Conservation (phyloP, 2,113 vertebrate genomes). For the Prionailurus viverrinus region DNA sequence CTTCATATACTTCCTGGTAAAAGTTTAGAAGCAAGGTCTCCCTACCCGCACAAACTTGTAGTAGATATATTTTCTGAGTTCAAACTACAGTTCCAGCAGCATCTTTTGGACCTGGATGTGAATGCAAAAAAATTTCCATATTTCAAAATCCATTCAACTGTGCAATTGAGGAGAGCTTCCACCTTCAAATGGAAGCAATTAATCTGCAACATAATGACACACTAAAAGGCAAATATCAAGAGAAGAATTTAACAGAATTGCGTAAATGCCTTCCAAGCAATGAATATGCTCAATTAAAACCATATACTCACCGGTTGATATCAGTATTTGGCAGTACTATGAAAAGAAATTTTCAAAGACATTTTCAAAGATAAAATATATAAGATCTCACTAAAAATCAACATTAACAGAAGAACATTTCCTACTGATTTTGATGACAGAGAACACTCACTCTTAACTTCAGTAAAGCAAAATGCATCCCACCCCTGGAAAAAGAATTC, state of each 20-base stretch:
- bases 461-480: background rate
- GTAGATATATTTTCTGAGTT: background rate
- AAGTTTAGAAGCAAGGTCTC: background rate
- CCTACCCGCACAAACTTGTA: background rate
- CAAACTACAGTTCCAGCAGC: background rate
- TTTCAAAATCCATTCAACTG: constrained; percentile 54
- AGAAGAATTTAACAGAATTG: constrained; percentile 55
- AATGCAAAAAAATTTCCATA: constrained; percentile 31
- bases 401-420: constrained; percentile 27
- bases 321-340: constrained; percentile 48
- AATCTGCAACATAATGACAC: constrained; percentile 52
- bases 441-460: constrained; percentile 28
- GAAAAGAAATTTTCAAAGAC: constrained; percentile 64
- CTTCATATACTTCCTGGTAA: background rate
- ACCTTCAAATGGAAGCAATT: constrained; percentile 62
- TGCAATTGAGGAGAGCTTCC: background rate
- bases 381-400: constrained; percentile 51
- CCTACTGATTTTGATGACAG: constrained; percentile 43
- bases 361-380: constrained; percentile 58
- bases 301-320: background rate
- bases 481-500: background rate
- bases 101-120: background rate
- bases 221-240: constrained; percentile 64
- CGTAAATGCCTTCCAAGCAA: constrained; percentile 35
- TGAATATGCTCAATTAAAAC: constrained; percentile 59